phyloP scores from a whole-genome alignment of 1,140 invertebrate genomes.

The Andrena cerasifolii region DNA sequence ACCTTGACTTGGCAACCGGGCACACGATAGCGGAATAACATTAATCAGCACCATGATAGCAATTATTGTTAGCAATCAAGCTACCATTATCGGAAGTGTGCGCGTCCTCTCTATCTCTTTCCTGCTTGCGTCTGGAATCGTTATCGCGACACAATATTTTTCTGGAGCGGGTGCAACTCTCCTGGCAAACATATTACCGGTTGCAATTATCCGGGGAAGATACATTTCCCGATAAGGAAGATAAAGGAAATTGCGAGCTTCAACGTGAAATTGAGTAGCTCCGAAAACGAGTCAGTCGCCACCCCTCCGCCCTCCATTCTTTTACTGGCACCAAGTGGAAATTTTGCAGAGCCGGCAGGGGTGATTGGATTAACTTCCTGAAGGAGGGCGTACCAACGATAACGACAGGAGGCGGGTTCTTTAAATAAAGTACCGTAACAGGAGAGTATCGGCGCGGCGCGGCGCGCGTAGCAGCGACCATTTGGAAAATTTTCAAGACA shows the following conservation, averaged over 20 bases:
- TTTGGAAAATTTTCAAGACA: constrained; percentile 34
- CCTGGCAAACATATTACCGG: neutral
- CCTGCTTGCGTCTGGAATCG: neutral
- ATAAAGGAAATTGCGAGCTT: constrained; percentile 51
- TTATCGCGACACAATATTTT: neutral
- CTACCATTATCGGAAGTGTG: neutral
- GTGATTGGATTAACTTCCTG: constrained; percentile 60
- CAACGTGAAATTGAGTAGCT: constrained; percentile 54
- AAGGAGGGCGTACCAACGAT: constrained; percentile 37
- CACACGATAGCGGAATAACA: neutral
- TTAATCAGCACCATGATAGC: neutral
- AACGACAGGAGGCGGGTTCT: constrained; percentile 35
- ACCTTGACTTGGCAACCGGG: neutral
- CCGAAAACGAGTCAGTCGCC: constrained; percentile 12
- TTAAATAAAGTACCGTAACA: constrained; percentile 48
- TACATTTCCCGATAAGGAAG: constrained; percentile 42
- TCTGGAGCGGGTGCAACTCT: neutral
- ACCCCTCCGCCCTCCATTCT: constrained; percentile 5
- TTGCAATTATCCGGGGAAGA: constrained; percentile 28
- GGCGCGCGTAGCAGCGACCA: neutral
- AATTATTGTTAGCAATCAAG: constrained; percentile 22
- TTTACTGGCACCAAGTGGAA: constrained; percentile 39
- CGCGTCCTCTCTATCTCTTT: neutral
- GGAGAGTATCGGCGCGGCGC: neutral
- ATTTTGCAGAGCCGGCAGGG: constrained; percentile 38